Evolutionary conservation across 2,113 vertebrate species (phyloP), one percentile per base, ranked within the genome.

Genomic region (Antechinus flavipes): DNA sequence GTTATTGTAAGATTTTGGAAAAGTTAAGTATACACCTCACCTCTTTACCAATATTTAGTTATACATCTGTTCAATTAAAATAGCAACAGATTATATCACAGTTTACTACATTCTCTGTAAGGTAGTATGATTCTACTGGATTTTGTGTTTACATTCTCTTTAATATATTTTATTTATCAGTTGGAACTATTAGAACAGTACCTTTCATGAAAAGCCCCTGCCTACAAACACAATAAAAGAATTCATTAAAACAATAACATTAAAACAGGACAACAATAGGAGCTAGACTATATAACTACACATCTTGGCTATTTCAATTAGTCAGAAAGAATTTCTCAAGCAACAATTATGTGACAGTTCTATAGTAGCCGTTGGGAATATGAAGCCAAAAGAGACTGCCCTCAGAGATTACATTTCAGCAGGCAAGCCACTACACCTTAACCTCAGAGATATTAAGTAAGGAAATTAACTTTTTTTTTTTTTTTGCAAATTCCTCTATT

Each of bases 221-320:
- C 94, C 93, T 76, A 96, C 93, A 96, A 97, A 98, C 56, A 96
- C 92, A 97, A 97, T 98, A 98, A 97, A 98, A 97, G 0, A 91
- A 96, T 97, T 97, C 93, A 97, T 97, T 98, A 98, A 97, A 98
- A 98, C 97, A 96, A 97, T 97, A 97, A 52, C 50, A 52, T 52
- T 52, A 52, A 96, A 95, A 93, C 94, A 96, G 93, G 95, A 96
- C 94, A 96, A 94, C 92, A 95, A 93, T 93, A 96, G 98, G 95
- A 16, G 90, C 89, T 94, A 95, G 89, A 94, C 92, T 89, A 93
- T 92, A 25, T 93, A 96, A 91, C 9, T 90, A 50, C 91, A 95
- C 93, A 91, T 96, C 97, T 96, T 97, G 97, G 46, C 55, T 53
- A 56, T 22, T n/a, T 84, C 68, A 84, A 42, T 84, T 35, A 22